phyloP scores from a whole-genome alignment of 2,888 invertebrate genomes.

The Crepidodera aurea region DNA sequence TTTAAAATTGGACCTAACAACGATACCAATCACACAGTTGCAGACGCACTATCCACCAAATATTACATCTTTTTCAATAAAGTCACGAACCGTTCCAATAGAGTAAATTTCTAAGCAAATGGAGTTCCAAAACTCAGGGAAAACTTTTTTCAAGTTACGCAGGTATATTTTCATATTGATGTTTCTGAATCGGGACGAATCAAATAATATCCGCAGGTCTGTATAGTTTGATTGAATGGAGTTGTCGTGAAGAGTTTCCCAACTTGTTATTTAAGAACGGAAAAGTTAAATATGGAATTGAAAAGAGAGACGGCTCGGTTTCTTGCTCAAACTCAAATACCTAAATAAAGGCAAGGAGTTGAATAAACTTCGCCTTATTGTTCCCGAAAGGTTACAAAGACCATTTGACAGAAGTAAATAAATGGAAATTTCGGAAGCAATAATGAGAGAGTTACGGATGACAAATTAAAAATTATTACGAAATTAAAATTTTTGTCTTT shows the following conservation, averaged over 20 bases:
- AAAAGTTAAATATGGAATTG: conserved; percentile 12
- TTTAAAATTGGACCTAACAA: too few species aligned
- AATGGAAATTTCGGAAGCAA: conserved; percentile 6
- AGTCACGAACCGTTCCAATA: neutral
- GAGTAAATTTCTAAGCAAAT: conserved; percentile 1
- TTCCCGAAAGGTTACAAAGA: neutral
- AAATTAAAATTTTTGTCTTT: too few species aligned
- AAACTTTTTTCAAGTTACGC: conserved; percentile 5
- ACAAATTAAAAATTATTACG: neutral
- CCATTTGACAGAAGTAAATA: neutral
- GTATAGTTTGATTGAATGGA: conserved; percentile 12
- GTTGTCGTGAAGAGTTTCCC: conserved; percentile 7
- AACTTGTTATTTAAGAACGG: conserved; percentile 12
- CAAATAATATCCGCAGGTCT: conserved; percentile 10
- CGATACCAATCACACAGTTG: neutral
- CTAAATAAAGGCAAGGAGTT: conserved; percentile 6
- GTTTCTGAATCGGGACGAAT: conserved; percentile 6
- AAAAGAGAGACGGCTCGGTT: neutral
- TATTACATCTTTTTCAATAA: neutral
- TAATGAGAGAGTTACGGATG: neutral
- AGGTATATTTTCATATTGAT: conserved; percentile 17
- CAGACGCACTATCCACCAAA: neutral
- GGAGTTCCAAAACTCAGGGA: neutral
- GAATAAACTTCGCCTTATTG: neutral
- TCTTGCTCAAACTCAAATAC: conserved; percentile 1